These are phyloP conservation scores for Cheilosia impressa DNA, from an alignment of 2,888 invertebrate species.

Conservation along the genomic window DNA sequence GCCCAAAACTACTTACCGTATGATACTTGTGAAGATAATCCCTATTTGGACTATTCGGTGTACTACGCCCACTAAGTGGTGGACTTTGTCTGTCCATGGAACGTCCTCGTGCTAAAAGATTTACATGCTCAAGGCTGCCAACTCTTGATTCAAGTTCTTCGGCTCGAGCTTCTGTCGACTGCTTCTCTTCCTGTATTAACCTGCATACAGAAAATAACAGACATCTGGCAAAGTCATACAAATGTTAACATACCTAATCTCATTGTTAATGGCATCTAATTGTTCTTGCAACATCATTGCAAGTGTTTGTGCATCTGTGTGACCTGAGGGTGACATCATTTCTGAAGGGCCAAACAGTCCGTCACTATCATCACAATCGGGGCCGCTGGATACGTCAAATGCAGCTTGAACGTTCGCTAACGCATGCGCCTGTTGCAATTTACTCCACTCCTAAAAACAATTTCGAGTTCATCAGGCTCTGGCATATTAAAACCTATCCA, in stretches of 20 bases:
- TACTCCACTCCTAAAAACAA: slow-evolving; percentile 92
- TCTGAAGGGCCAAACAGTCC: slow-evolving; percentile 90
- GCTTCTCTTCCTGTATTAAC: slow-evolving; percentile 96
- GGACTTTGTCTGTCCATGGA: slow-evolving; percentile 90
- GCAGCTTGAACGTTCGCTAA: slow-evolving; percentile 96
- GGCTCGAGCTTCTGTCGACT: slow-evolving; percentile 97
- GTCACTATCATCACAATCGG: slow-evolving; percentile 92
- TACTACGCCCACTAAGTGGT: slow-evolving; percentile 95
- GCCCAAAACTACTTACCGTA: slow-evolving; percentile 89
- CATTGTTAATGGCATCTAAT: slow-evolving; percentile 99
- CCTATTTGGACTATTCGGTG: slow-evolving; percentile 92
- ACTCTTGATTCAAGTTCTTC: slow-evolving; percentile 98
- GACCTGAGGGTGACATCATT: slow-evolving; percentile 88
- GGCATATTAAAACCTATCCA: neutral
- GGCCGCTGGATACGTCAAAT: slow-evolving; percentile 94
- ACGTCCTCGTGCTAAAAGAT: slow-evolving; percentile 90
- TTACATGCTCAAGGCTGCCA: slow-evolving; percentile 97
- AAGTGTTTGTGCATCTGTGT: slow-evolving; percentile 97
- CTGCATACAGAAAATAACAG: slow-evolving; percentile 76
- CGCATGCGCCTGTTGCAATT: slow-evolving; percentile 95
- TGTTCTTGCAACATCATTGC: slow-evolving; percentile 99
- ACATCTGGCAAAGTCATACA: neutral
- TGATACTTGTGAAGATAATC: slow-evolving; percentile 97
- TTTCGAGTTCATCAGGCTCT: slow-evolving; percentile 71
- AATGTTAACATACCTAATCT: slow-evolving; percentile 87